Evolutionary conservation across 1,140 invertebrate genomes (phyloP).

Genomic region (Hypsibius dujardini): DNA sequence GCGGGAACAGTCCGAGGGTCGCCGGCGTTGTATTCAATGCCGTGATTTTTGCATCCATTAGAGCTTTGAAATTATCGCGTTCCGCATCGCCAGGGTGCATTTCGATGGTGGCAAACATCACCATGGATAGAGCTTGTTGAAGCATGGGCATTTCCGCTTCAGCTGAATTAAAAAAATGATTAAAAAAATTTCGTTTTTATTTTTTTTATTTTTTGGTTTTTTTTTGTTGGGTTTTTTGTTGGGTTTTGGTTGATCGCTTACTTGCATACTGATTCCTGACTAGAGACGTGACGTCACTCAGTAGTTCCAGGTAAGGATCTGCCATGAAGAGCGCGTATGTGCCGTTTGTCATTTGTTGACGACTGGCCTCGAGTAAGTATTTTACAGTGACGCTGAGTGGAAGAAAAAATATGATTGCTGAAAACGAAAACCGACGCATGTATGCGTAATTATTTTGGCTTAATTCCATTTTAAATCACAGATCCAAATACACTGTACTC

Average conservation of each 20-base stretch:
- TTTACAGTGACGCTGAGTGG: too few species aligned
- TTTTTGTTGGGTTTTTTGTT: neutral
- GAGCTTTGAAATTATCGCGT: neutral
- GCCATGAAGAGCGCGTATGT: too few species aligned
- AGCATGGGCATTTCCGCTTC: too few species aligned
- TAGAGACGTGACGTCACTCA: neutral
- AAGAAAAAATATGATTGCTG: too few species aligned
- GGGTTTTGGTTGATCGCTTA: neutral
- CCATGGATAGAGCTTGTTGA: neutral
- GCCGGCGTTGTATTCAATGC: neutral
- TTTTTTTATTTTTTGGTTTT: neutral
- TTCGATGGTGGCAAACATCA: neutral
- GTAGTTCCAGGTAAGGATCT: neutral
- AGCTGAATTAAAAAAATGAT: too few species aligned
- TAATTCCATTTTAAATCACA: too few species aligned
- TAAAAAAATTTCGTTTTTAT: neutral
- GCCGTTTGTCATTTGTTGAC: too few species aligned
- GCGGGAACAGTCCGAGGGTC: neutral
- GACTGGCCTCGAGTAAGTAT: too few species aligned
- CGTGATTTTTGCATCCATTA: neutral
- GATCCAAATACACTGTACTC: too few species aligned
- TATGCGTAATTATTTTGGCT: too few species aligned
- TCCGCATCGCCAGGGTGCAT: neutral
- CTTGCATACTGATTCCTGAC: neutral
- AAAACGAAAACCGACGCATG: too few species aligned